Base-by-base conservation (phyloP, 1,140 invertebrate genomes). In the Goniozus legneri region DNA sequence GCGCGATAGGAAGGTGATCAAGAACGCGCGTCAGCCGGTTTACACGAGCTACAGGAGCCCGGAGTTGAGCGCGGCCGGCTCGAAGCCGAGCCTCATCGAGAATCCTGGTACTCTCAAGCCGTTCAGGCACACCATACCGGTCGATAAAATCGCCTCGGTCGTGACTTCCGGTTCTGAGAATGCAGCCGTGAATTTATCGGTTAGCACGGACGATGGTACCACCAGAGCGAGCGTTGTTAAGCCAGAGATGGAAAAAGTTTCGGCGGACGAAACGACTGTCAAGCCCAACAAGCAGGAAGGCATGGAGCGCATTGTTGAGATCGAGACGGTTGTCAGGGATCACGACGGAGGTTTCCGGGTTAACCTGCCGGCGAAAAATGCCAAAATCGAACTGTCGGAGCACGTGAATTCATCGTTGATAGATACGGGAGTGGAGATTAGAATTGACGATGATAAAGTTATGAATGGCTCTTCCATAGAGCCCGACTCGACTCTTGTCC, bases 41-140 rank as follows among this genome's bases (percentile, higher is more conserved):
- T 86, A 86, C 44, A 84, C 82, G 4, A 85, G 83, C 56, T 86
- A 84, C 60, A 82, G 80, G 19, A 79, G 82, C 41, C 81, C 82
- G 2, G 78, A 82, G 44, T 75, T 82, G 57, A 73, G 63, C 22
- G 74, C 65, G 1, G 71, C 60, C 1, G 59, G 15, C 2, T 47
- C 61, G 0, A 69, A 60, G 21, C 62, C 69, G 0, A 64, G 64
- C 40, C 39, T 75, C 7, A 66, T 75, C 3, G 63, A 69, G 14
- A 60, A 66, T 34, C 59, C 64, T 1, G 71, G 64, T 0, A 73
- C 69, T 3, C 35, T 67, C 1, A 75, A 69, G 39, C 72, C 74
- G 0, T 75, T 75, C 30, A 64, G 81, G 32, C 82, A 85, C 60
- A 82, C 82, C 8, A 80, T 86, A 56, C 83, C 83, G 2, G 80